Evolutionary conservation across 92 coral and sea anemone genomes (phyloP), one percentile per base, ranked within the genome.

Genomic region (Blastomussa wellsi): DNA sequence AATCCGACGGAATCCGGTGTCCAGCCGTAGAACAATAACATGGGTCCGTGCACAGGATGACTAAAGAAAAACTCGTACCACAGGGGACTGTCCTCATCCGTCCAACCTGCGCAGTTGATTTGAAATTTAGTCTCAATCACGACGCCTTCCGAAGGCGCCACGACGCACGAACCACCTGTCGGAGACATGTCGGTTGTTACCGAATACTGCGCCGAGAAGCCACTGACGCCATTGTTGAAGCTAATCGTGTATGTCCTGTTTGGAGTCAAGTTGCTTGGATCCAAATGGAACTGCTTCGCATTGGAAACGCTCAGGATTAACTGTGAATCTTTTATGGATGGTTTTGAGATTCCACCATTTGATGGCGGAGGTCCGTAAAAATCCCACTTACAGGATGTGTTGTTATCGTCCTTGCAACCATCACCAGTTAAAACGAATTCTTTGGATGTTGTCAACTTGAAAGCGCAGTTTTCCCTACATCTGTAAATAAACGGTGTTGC

Each of bases 21-120:
- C 90, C 84, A 82, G 9, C 98, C 93, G n/a, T 90, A 82, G 55
- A 81, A 88, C 79, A 94, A 86, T 72, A 92, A 42, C 86, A 75
- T 77, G 67, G 88, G 59, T 53, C 89, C 87, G 0, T 73, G 76
- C 72, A 60, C 53, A 31, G 92, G 80, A 75, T 80, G 81, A 44
- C 77, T 39, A 1, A 88, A 88, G 88, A 79, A 90, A 74, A 78
- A 94, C 83, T 94, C 94, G 76, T 92, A 94, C 90, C 77, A 83
- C 80, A 94, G 72, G n/a, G 98, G 98, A 37, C 87, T 85, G 39
- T 94, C 92, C 64, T 88, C 89, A 48, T 94, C 98, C 35, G 76
- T 88, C 98, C 98, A 94, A 42, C 90, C 82, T 0, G 76, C 31
- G 62, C 98, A 94, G 60, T 29, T 73, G 35, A 90, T 78, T 57